A percentile compares a stretch with the other conserved stretches of the same genome.
phyloP scores from a whole-genome alignment of 2,888 invertebrate species.

The Parochlus steinenii region DNA sequence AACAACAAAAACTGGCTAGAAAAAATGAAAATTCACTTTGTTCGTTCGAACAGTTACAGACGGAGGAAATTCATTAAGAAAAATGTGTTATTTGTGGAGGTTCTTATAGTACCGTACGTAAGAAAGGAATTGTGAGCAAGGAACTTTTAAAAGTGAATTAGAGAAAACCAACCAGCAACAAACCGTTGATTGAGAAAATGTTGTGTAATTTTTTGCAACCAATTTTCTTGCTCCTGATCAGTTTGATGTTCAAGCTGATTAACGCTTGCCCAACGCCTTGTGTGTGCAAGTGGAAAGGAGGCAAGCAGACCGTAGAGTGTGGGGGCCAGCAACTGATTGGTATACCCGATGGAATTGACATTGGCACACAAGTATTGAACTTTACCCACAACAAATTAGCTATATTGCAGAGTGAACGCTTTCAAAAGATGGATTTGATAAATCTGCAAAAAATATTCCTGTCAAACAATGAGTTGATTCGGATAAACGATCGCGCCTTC shows the following conservation, averaged over 20 bases:
- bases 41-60: too few relatives aligned
- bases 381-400: conserved; percentile 70
- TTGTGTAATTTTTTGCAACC: conserved; percentile 5
- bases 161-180: too few relatives aligned
- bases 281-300: conserved; percentile 83
- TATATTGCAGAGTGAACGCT: conserved; percentile 59
- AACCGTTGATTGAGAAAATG: too few relatives aligned
- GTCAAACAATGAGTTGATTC: conserved; percentile 57
- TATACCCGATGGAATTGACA: conserved; percentile 64
- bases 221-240: conserved; percentile 7
- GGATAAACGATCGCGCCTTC: conserved; percentile 65
- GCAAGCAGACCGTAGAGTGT: conserved; percentile 82
- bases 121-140: too few relatives aligned
- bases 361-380: conserved; percentile 75
- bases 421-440: conserved; percentile 58
- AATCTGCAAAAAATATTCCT: conserved; percentile 79
- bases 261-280: conserved; percentile 30
- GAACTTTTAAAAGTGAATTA: too few relatives aligned
- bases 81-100: too few relatives aligned
- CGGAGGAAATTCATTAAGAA: too few relatives aligned
- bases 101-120: too few relatives aligned
- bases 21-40: too few relatives aligned
- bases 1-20: too few relatives aligned
- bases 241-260: conserved; percentile 8
- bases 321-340: conserved; percentile 56